Evolutionary conservation across 2,113 vertebrate species (phyloP), one percentile per base, ranked within the genome.

Genomic region (Aegithalos caudatus): DNA sequence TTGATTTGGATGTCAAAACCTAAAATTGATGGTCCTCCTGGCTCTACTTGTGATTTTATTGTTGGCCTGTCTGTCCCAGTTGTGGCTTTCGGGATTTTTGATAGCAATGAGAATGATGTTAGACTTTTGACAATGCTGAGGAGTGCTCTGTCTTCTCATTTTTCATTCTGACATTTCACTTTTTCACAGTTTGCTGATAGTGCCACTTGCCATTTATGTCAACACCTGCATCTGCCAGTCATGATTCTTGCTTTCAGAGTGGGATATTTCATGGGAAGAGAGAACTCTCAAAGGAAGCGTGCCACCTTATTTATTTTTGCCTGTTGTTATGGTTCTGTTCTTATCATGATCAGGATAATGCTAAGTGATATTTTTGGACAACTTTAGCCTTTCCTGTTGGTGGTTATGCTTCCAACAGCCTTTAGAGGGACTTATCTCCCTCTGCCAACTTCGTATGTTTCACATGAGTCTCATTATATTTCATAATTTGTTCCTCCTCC

Each of bases 121-220:
- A 72, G 53, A 54, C 74, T 82, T 67, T 74, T 85, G 79, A 82
- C 81, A 90, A 3, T 57, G 72, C 84, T 92, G 71, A 71, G 37
- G 38, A 82, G 21, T 60, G n/a, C 60, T 96, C 70, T 82, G 65
- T 92, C 80, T 94, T 94, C 53, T 88, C 53, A 38, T 94, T 94
- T 92, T 76, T 94, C 16, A 2, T 91, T 44, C 56, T 87, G 88
- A 94, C 73, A 57, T 80, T 91, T 89, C n/a, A 56, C 74, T 86
- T 91, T 71, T 93, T 88, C 67, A 62, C 47, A 74, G 40, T 86
- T 79, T 81, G 64, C 57, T 78, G 82, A 86, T 88, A 90, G 58
- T 60, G 57, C 82, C 48, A 47, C 69, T 92, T 92, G 57, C 76
- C 65, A 33, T 74, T 96, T 86, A 42, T 86, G 27, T 95, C 76